phyloP scores from a whole-genome alignment of 2,888 invertebrate genomes.

The Carcina quercana region DNA sequence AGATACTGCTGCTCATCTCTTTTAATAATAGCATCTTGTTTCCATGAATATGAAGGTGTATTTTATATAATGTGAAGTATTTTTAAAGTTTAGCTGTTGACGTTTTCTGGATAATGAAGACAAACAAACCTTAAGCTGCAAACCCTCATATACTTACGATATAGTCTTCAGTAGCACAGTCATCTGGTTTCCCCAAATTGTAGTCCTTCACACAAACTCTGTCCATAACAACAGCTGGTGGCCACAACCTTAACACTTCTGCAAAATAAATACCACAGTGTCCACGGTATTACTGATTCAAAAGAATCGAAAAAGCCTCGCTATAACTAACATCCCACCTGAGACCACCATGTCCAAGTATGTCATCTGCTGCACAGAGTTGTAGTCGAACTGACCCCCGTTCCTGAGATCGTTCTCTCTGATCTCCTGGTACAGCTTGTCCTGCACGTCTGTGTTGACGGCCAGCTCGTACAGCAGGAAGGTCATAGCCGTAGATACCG shows the following conservation, averaged over 20 bases:
- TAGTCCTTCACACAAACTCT: constrained; percentile 66
- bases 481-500: constrained; percentile 52
- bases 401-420: constrained; percentile 48
- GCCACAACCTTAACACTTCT: constrained; percentile 59
- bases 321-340: constrained; percentile 36
- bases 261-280: too few relatives aligned
- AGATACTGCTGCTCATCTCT: too few relatives aligned
- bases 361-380: constrained; percentile 65
- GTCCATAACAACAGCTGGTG: constrained; percentile 48
- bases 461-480: constrained; percentile 74
- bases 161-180: constrained; percentile 1
- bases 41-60: not conserved
- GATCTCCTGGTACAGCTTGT: constrained; percentile 69
- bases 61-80: not conserved
- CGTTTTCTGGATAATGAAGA: not conserved
- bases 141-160: too few relatives aligned
- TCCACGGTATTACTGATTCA: too few relatives aligned
- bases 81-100: not conserved
- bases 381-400: constrained; percentile 61
- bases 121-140: not conserved
- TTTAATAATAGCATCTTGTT: too few relatives aligned
- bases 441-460: constrained; percentile 72
- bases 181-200: constrained; percentile 42
- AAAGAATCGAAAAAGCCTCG: not conserved
- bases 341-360: constrained; percentile 78